phyloP scores from a whole-genome alignment of 2,888 invertebrate species.

The Crematogaster levior region DNA sequence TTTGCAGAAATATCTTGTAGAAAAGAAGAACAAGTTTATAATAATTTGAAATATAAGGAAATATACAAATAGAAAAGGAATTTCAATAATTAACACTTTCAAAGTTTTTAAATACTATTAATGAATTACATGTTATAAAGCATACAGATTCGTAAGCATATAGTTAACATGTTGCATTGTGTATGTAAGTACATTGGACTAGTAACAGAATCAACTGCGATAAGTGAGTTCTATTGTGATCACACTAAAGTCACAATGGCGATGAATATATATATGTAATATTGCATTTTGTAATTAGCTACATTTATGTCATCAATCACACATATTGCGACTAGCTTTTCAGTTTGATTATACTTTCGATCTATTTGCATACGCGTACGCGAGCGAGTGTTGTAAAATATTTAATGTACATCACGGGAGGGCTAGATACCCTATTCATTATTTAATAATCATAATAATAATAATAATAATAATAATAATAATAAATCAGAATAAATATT shows the following conservation, averaged over 20 bases:
- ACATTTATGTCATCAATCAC: conserved; percentile 36
- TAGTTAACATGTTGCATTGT: conserved; percentile 57
- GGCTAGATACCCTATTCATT: conserved; percentile 35
- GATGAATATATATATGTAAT: not conserved
- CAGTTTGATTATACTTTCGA: conserved; percentile 73
- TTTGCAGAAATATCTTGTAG: not conserved
- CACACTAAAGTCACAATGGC: conserved; percentile 27
- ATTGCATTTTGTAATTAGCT: not conserved
- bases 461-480: conserved; percentile 58
- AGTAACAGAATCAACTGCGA: conserved; percentile 58
- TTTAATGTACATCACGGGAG: conserved; percentile 66
- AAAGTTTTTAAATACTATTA: conserved; percentile 59
- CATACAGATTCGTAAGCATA: conserved; percentile 48
- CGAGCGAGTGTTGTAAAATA: conserved; percentile 34
- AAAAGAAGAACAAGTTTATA: not conserved
- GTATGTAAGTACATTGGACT: conserved; percentile 69
- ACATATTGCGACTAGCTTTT: conserved; percentile 78
- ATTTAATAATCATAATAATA: conserved; percentile 36
- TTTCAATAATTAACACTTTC: not conserved
- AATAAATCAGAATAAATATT: conserved; percentile 74
- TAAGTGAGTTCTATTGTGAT: conserved; percentile 8
- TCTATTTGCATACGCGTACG: conserved; percentile 46
- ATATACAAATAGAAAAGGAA: not conserved
- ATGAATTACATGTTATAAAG: conserved; percentile 60
- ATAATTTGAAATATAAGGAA: not conserved